A percentile compares a stretch with the other conserved stretches of the same genome.
Evolutionary conservation across 2,113 vertebrate genomes (phyloP).

Genomic region (Laticauda colubrina): DNA sequence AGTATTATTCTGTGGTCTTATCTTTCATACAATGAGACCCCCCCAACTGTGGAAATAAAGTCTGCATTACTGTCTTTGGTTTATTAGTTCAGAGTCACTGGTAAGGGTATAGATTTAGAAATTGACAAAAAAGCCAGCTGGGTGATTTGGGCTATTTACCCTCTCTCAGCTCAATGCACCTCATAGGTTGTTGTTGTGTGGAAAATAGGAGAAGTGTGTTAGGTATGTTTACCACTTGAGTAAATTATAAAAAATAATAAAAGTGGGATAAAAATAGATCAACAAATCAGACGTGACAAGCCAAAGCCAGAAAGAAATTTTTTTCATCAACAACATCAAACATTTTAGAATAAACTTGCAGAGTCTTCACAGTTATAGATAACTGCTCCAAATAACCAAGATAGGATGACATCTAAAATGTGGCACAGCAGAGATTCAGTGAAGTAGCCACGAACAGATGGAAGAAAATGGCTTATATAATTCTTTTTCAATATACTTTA

Average conservation of each 20-base stretch:
- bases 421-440: neutral
- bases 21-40: conserved; percentile 9
- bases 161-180: neutral
- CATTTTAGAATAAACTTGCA: neutral
- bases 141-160: neutral
- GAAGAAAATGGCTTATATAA: neutral
- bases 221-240: neutral
- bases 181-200: neutral
- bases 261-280: neutral
- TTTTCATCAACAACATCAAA: conserved; percentile 16
- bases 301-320: neutral
- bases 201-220: neutral
- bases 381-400: conserved; percentile 11
- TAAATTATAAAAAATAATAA: neutral
- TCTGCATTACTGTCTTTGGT: neutral
- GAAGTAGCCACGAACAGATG: neutral
- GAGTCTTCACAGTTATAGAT: conserved; percentile 21
- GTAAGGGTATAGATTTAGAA: neutral
- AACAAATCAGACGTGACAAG: neutral
- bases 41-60: neutral
- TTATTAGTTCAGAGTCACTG: neutral
- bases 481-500: neutral
- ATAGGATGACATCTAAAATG: neutral
- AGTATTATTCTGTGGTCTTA: neutral
- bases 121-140: neutral